Base-by-base conservation (phyloP, 2,888 invertebrate species). In the Epirrhoe tristata region DNA sequence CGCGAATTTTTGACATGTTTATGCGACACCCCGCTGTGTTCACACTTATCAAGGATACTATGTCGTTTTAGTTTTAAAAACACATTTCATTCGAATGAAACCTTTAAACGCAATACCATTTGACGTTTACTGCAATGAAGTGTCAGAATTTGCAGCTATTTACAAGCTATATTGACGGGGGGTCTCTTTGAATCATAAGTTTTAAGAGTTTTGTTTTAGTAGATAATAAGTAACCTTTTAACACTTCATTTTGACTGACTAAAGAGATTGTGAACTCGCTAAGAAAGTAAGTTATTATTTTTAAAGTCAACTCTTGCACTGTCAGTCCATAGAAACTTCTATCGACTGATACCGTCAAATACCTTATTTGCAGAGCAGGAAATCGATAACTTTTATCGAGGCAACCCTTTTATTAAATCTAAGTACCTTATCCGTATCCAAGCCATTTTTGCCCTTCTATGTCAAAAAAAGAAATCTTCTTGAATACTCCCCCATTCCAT, bases 1-100 rank as follows among this genome's bases (percentile, higher is more conserved):
- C 79, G 83, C 83, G 77, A 85, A 85, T 81, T 79, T 75, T 63
- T 72, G 69, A 74, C 79, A 79, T 86, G 80, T 85, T 87, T 81
- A 83, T 77, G 72, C 65, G 75, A 73, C 69, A 66, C 59, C 83
- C 82, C 76, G 82, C 85, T 79, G 84, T 46, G 77, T 76, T 76
- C 67, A 66, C 73, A 78, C 76, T 72, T 80, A 75, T 77, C 66
- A 60, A 59, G 58, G 67, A 61, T 66, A 63, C 51, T 51, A 65
- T 62, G 71, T 69, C 71, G 62, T 69, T 69, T 69, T 51, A 57
- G 66, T 57, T 73, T 73, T 65, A 66, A 59, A 62, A 69, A 57
- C 60, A 67, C 66, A 32, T 70, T 66, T 66, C 63, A 66, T 66
- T 56, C 62, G 58, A 70, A 64, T 62, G 52, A 64, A 66, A 65